Conservation (phyloP, 2,113 vertebrate genomes). For the Nannobrachium achirus region DNA sequence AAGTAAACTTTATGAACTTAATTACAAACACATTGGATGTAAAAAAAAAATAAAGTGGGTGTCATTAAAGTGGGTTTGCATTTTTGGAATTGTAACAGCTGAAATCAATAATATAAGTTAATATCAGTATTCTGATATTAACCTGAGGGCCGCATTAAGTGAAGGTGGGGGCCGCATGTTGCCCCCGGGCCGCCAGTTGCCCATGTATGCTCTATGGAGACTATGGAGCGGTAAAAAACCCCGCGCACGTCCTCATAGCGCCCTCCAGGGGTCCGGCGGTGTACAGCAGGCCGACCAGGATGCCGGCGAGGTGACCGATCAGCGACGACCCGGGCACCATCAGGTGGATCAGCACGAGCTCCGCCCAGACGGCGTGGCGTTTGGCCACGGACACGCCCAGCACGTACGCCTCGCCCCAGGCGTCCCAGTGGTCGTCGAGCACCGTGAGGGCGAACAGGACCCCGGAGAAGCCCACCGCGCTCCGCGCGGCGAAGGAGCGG, state of each 20-base stretch:
- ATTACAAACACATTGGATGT: no score
- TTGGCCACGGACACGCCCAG: slow-evolving; percentile 85
- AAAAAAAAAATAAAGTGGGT: no score
- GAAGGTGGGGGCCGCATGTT: no score
- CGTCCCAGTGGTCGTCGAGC: slow-evolving; percentile 88
- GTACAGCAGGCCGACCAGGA: slow-evolving; percentile 93
- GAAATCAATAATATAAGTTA: no score
- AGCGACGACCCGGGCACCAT: slow-evolving; percentile 88
- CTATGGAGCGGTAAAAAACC: no score
- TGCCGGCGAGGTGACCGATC: slow-evolving; percentile 91
- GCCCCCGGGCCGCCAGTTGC: no score
- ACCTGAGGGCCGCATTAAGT: no score
- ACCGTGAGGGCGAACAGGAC: slow-evolving; percentile 97
- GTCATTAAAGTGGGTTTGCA: no score
- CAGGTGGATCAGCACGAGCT: slow-evolving; percentile 90
- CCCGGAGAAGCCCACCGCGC: slow-evolving; percentile 95
- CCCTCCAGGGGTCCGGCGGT: slow-evolving; percentile 85
- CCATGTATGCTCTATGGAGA: no score
- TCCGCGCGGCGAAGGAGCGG: slow-evolving; percentile 77
- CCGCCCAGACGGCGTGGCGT: slow-evolving; percentile 90
- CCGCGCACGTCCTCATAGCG: slow-evolving; percentile 83
- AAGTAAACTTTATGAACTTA: no score
- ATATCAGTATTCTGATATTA: no score
- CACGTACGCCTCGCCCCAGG: slow-evolving; percentile 82
- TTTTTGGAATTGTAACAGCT: no score